These are phyloP conservation scores for Tapirus indicus DNA, from an alignment of 2,797 vertebrate genomes.

Conservation along the genomic window DNA sequence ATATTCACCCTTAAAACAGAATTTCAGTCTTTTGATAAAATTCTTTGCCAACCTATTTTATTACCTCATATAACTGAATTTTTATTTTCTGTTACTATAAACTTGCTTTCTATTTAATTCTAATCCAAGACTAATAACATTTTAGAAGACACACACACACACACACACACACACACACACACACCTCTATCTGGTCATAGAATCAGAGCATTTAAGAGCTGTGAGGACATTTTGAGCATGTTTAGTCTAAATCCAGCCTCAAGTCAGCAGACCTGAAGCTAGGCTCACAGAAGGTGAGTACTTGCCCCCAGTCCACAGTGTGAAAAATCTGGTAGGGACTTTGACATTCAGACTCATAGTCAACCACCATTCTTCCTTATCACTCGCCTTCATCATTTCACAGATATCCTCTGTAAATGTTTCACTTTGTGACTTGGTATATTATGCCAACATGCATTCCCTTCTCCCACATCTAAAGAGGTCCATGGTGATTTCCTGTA, in stretches of 20 bases:
- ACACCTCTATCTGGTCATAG: not conserved
- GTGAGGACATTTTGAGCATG: not conserved
- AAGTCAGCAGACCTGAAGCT: not conserved
- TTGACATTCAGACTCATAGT: not conserved
- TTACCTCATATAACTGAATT: conserved; percentile 18
- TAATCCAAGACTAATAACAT: conserved; percentile 76
- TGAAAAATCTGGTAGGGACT: not conserved
- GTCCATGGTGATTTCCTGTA: not conserved
- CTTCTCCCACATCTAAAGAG: not conserved
- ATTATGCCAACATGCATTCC: not conserved
- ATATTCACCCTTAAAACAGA: conserved; percentile 22
- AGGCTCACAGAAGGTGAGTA: not conserved
- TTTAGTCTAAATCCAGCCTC: not conserved
- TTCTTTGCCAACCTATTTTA: not conserved
- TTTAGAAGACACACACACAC: not conserved
- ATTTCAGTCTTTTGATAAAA: conserved; percentile 52
- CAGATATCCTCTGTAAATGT: not conserved
- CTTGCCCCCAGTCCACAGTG: not conserved
- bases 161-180: not conserved
- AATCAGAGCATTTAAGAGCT: not conserved
- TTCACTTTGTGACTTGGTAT: not conserved
- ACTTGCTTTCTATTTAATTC: conserved; percentile 65
- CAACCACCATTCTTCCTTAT: not conserved
- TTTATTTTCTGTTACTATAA: conserved; percentile 47
- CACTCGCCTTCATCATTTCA: not conserved